phyloP scores from a whole-genome alignment of 2,888 invertebrate genomes.

The Enchytraeus crypticus region DNA sequence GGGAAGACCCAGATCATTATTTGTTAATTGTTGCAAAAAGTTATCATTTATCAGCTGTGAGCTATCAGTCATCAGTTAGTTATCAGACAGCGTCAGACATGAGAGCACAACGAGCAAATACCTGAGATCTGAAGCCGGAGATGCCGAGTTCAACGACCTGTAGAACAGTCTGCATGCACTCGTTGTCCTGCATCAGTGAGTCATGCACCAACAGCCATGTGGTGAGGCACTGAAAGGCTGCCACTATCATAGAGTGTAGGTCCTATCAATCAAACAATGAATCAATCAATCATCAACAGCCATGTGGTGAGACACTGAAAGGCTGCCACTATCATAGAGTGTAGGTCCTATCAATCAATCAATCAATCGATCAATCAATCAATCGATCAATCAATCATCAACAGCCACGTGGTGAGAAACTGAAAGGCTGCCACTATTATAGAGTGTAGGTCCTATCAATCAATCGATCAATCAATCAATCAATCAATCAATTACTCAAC shows the following conservation, averaged over 20 bases:
- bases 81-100: no score
- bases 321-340: slow-evolving; percentile 72
- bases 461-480: no score
- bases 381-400: no score
- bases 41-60: no score
- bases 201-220: slow-evolving; percentile 89
- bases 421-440: no score
- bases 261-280: slow-evolving; percentile 14
- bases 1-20: no score
- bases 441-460: no score
- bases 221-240: slow-evolving; percentile 53
- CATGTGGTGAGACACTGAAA: slow-evolving; percentile 61
- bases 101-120: slow-evolving; percentile 29
- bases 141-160: slow-evolving; percentile 96
- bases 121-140: slow-evolving; percentile 76
- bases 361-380: background rate
- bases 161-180: slow-evolving; percentile 81
- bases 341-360: slow-evolving; percentile 56
- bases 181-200: slow-evolving; percentile 76
- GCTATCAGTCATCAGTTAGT: no score
- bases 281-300: slow-evolving; percentile 62
- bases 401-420: no score
- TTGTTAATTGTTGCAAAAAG: no score
- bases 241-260: slow-evolving; percentile 83
- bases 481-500: no score